phyloP scores from a whole-genome alignment of 1,140 invertebrate genomes.

The Aphidius gifuensis region DNA sequence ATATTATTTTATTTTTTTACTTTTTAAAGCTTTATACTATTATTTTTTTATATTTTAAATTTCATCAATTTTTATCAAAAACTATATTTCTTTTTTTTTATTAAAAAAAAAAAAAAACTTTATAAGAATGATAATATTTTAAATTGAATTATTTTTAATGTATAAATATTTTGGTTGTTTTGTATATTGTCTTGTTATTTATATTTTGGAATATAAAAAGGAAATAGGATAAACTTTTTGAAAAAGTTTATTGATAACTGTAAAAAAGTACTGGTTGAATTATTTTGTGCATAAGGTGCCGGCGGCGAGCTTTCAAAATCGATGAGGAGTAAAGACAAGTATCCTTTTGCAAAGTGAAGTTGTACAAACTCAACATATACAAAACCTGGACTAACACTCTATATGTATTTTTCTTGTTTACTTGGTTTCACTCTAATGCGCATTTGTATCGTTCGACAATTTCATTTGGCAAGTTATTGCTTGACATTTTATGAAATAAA shows the following conservation, averaged over 20 bases:
- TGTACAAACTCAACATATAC: background rate
- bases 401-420: slow-evolving; percentile 11
- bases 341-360: slow-evolving; percentile 2
- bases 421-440: slow-evolving; percentile 12
- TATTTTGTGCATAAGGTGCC: slow-evolving; percentile 11
- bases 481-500: slow-evolving; percentile 1
- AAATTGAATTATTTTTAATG: slow-evolving; percentile 5
- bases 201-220: too few species aligned
- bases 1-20: too few species aligned
- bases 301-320: background rate
- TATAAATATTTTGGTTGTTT: background rate
- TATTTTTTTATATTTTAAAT: too few species aligned
- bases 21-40: too few species aligned
- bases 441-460: slow-evolving; percentile 3
- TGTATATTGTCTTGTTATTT: too few species aligned
- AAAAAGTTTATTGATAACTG: slow-evolving; percentile 13
- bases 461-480: slow-evolving; percentile 13
- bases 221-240: background rate
- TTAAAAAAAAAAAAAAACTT: background rate
- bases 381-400: too few species aligned
- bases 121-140: slow-evolving; percentile 7
- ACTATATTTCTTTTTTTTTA: too few species aligned
- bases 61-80: too few species aligned
- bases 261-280: slow-evolving; percentile 1
- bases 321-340: slow-evolving; percentile 11